Percentiles rank a stretch among this genome's conserved stretches.
Conservation (phyloP, 2,113 vertebrate genomes). For the Aegypius monachus region DNA sequence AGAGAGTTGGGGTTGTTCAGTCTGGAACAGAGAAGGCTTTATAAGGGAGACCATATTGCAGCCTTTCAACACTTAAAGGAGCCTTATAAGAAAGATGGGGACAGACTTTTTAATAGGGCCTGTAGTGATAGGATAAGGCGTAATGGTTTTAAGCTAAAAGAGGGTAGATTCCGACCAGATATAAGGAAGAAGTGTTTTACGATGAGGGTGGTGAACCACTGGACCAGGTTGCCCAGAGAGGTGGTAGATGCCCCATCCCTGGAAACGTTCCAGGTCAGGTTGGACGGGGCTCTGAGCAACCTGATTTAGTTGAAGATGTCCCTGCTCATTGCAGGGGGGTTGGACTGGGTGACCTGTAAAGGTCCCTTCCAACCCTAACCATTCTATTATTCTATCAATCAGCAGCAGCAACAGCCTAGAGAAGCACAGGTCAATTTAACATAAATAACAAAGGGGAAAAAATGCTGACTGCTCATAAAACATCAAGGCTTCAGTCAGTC, state of each 20-base stretch:
- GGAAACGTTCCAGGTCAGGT: background rate
- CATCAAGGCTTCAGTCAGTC: background rate
- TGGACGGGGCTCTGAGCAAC: background rate
- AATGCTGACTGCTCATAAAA: background rate
- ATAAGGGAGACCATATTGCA: background rate
- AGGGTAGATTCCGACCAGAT: background rate
- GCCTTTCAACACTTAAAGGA: background rate
- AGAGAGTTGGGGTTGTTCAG: background rate
- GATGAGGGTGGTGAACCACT: background rate
- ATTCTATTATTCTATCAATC: background rate
- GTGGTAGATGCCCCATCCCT: background rate
- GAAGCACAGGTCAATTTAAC: background rate
- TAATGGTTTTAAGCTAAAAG: background rate
- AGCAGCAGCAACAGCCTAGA: background rate
- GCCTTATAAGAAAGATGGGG: background rate
- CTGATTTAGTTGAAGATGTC: background rate
- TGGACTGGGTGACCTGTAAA: background rate
- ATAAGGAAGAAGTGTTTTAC: background rate
- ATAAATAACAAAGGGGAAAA: background rate
- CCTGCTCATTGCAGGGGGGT: too few species aligned
- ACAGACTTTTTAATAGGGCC: background rate
- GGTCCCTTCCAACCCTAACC: background rate
- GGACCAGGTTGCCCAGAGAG: background rate
- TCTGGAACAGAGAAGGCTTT: background rate
- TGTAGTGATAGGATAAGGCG: accelerated